Conservation (phyloP, 1,140 invertebrate species). For the Drosophila nasuta region DNA sequence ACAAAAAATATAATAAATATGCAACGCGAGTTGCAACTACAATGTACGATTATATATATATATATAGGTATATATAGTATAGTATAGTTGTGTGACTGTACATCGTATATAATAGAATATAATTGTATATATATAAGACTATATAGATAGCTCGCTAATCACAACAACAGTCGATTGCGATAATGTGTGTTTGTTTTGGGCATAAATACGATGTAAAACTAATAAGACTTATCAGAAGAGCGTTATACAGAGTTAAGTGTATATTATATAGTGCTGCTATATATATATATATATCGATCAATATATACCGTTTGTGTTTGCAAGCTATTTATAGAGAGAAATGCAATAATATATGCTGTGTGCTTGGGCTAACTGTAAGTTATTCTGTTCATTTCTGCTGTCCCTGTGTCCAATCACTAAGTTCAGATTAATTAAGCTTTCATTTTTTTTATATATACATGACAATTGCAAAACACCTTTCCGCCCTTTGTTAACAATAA, state of each 20-base stretch:
- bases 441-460: not conserved
- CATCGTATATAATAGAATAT: slow-evolving; percentile 12
- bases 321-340: slow-evolving; percentile 52
- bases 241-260: slow-evolving; percentile 47
- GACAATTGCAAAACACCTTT: slow-evolving; percentile 3
- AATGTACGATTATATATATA: not conserved
- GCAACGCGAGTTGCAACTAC: slow-evolving; percentile 16
- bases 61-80: slow-evolving; percentile 5
- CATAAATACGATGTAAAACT: slow-evolving; percentile 53
- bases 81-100: slow-evolving; percentile 10
- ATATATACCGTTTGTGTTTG: slow-evolving; percentile 13
- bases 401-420: not conserved
- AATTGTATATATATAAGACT: slow-evolving; percentile 10
- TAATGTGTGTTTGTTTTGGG: slow-evolving; percentile 16
- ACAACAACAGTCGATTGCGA: slow-evolving; percentile 43
- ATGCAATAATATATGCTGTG: slow-evolving; percentile 59
- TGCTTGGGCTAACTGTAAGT: slow-evolving; percentile 8
- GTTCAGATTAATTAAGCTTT: not conserved
- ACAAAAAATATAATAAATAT: slow-evolving; percentile 28
- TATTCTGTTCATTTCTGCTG: not conserved
- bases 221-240: slow-evolving; percentile 58
- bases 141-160: slow-evolving; percentile 28
- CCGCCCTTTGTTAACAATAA: not conserved
- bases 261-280: slow-evolving; percentile 19
- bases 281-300: slow-evolving; percentile 9